Evolutionary conservation across 2,888 invertebrate genomes (phyloP).

Genomic region (Lordiphosa fenestrarum): DNA sequence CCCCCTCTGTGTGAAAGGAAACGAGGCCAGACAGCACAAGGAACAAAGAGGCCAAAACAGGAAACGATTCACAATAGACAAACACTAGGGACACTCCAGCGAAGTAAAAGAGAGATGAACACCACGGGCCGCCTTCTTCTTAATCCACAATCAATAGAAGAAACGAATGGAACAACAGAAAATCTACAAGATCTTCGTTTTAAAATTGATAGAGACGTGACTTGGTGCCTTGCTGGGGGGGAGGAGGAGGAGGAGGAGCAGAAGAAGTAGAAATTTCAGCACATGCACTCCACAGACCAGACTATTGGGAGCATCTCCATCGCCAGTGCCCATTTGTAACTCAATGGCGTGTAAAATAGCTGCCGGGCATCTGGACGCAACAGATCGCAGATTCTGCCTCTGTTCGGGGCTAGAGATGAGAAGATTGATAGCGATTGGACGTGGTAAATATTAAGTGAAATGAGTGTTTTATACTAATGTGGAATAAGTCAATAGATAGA

Average conservation of each 20-base stretch:
- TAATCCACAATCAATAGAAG: constrained; percentile 66
- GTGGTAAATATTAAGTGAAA: too few species aligned
- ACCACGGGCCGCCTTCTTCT: constrained; percentile 25
- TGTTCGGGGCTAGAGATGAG: constrained; percentile 27
- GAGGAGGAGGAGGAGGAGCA: not conserved
- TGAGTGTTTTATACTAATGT: too few species aligned
- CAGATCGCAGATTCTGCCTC: constrained; percentile 14
- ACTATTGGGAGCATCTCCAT: constrained; percentile 8
- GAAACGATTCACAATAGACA: constrained; percentile 67
- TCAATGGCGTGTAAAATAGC: constrained; percentile 72
- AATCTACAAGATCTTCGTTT: constrained; percentile 13
- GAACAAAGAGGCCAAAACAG: constrained; percentile 57
- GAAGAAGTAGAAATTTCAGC: constrained; percentile 36
- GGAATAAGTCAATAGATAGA: too few species aligned
- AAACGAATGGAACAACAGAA: constrained; percentile 16
- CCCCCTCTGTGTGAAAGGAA: constrained; percentile 66
- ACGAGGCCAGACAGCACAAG: constrained; percentile 35
- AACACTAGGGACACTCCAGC: constrained; percentile 38
- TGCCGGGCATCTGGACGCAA: constrained; percentile 46
- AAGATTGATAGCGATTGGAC: constrained; percentile 11
- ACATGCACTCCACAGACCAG: constrained; percentile 43
- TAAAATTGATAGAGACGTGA: constrained; percentile 51
- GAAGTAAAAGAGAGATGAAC: constrained; percentile 9
- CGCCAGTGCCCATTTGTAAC: constrained; percentile 50
- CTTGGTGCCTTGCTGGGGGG: not conserved